Conservation (phyloP, 2,888 invertebrate species). For the Andrena minutula region DNA sequence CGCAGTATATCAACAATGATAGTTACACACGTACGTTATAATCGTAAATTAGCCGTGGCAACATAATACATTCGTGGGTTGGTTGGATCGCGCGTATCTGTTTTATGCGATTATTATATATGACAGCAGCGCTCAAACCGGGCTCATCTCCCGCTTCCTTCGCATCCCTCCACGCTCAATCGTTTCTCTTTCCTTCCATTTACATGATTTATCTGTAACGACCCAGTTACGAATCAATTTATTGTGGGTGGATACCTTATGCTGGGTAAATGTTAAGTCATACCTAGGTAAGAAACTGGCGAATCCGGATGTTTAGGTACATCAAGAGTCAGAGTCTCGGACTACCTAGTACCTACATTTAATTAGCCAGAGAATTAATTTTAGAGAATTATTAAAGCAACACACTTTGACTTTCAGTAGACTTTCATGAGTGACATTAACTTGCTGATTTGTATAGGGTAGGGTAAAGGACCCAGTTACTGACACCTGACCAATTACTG, state of each 20-base stretch:
- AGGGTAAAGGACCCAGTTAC: too few species aligned
- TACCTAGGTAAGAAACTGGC: too few species aligned
- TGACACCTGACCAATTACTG: too few species aligned
- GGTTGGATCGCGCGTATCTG: constrained; percentile 84
- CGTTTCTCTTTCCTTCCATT: constrained; percentile 24
- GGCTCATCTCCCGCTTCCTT: constrained; percentile 68
- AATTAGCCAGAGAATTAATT: too few species aligned
- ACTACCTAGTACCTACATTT: too few species aligned
- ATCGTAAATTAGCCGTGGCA: constrained; percentile 85
- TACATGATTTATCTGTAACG: neutral
- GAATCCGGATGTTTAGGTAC: too few species aligned
- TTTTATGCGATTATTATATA: constrained; percentile 85
- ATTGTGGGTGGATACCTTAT: neutral
- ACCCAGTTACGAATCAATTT: constrained; percentile 1
- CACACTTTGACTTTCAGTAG: too few species aligned
- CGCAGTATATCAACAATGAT: constrained; percentile 85
- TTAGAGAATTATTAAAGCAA: too few species aligned
- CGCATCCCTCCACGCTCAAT: constrained; percentile 26
- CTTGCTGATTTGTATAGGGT: too few species aligned
- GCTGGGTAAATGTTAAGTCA: too few species aligned
- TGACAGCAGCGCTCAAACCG: constrained; percentile 84
- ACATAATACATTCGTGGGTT: constrained; percentile 85
- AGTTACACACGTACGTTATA: constrained; percentile 85
- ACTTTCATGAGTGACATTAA: too few species aligned
- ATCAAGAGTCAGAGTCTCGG: too few species aligned